Base-by-base conservation (phyloP, 2,113 vertebrate genomes). In the Progne subis region DNA sequence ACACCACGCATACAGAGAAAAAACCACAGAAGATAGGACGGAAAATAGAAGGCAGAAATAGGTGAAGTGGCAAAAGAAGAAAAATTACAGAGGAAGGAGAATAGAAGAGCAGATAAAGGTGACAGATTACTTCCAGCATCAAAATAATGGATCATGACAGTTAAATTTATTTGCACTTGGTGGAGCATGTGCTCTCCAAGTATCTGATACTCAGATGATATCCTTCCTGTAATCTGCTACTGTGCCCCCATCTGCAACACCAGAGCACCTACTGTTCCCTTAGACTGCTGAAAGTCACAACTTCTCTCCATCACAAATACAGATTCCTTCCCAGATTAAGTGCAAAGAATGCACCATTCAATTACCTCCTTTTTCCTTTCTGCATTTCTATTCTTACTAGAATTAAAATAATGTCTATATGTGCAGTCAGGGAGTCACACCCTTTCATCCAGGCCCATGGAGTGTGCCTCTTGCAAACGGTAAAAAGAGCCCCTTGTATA, bases 81-180 rank as follows among this genome's bases (percentile, higher is more conserved):
- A 10, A 94, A 91, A 92, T 60, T 50, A 84, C n/a, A 83, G 12
- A 86, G 24, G 49, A 86, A 87, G 74, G 25, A 64, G 21, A 93
- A 64, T 3, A 70, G 79, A 88, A 92, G 74, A 83, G 34, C 52
- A 88, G 59, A 88, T 81, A 88, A 92, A 67, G 4, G 8, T 60
- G 53, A 82, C 49, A 81, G 29, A 85, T 92, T 90, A 72, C 74
- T 92, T 82, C 25, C 56, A 37, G 50, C 37, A 80, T 88, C 57
- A 92, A 61, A 90, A 57, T 92, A 92, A 93, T 43, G 63, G 55
- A 69, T 76, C 49, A 5, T 61, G 85, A 80, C 90, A 93, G 59
- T 28, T 77, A 76, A 53, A 94, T 72, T 61, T 90, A 88, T 92
- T 88, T 82, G 31, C n/a, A 85, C 72, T 88, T 88, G 37, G 53